Evolutionary conservation across 2,888 invertebrate genomes (phyloP).

Genomic region (Siphlonurus alternatus): DNA sequence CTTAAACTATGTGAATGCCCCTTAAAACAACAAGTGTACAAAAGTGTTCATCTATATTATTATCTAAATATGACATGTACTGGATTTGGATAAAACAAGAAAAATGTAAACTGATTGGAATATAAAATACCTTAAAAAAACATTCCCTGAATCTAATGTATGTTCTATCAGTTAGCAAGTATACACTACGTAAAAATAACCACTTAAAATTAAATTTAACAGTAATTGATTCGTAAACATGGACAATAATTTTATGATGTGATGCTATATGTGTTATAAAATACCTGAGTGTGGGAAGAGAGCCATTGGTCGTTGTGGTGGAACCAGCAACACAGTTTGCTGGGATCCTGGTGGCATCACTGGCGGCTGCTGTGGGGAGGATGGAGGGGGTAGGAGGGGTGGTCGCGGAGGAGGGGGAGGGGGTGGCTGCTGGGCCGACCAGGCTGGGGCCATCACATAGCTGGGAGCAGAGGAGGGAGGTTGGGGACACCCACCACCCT

Average conservation of each 20-base stretch:
- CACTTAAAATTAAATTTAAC: no score
- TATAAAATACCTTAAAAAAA: not conserved
- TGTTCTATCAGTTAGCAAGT: no score
- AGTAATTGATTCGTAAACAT: no score
- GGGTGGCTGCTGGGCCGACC: constrained; percentile 3
- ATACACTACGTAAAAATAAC: no score
- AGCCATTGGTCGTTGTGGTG: not conserved
- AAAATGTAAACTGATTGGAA: not conserved
- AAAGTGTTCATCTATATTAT: no score
- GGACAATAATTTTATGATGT: no score
- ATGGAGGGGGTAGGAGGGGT: constrained; percentile 7
- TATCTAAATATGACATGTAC: no score
- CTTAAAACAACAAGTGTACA: no score
- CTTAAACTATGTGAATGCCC: no score
- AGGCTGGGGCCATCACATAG: not conserved
- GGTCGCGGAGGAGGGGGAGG: constrained; percentile 4
- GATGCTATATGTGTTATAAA: no score
- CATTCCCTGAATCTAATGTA: no score
- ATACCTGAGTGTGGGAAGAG: constrained; percentile 1
- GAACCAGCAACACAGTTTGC: not conserved
- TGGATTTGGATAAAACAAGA: no score
- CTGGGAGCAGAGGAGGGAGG: not conserved
- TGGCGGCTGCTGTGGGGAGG: constrained; percentile 5
- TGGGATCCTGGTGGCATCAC: not conserved
- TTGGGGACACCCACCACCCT: not conserved